Base-by-base conservation (phyloP, 1,140 invertebrate species). In the Procambarus clarkii region DNA sequence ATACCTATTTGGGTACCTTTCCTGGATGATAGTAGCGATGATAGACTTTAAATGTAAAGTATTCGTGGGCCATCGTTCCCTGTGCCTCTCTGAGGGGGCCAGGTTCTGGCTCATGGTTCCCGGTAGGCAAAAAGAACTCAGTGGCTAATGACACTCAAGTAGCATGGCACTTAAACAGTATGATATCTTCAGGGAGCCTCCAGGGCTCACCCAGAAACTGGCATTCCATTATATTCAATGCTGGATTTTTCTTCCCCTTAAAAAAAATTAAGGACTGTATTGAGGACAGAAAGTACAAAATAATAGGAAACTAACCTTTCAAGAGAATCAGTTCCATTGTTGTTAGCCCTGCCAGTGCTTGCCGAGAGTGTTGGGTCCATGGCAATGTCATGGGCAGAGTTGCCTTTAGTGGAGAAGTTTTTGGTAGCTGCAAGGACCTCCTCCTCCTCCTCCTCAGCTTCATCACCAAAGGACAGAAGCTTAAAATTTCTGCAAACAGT, bases 381-480 rank as follows among this genome's bases (percentile, higher is more conserved):
- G 78, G 97, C 95, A 45, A 98, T 95, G 95, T 99, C 99, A 95
- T 99, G 98, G 69, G 98, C 97, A 15, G 98, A 99, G 95, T 99
- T 99, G 71, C 97, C 93, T 91, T 94, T 96, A 3, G 93, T 93
- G 45, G 93, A 87, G 46, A 93, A 94, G 79, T 96, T 95, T 94
- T 96, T 96, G 91, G 96, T 97, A 88, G 96, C 96, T 93, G 96
- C 96, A 58, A 94, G 95, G 2, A 96, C 96, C 95, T 98, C 97
- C 91, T 97, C 97, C 95, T 99, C 99, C 94, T 99, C 98, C 94
- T 99, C 98, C 94, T 99, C 98, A 11, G 98, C 98, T 95, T 99
- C 99, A 94, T 98, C 98, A 0, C 99, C 99, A 95, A 99, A 99
- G 0, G 98, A 99, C 9, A 99, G 95, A 8, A 99, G 95, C 87